Evolutionary conservation across 2,888 invertebrate species (phyloP).

Genomic region (Drosophila lutescens): DNA sequence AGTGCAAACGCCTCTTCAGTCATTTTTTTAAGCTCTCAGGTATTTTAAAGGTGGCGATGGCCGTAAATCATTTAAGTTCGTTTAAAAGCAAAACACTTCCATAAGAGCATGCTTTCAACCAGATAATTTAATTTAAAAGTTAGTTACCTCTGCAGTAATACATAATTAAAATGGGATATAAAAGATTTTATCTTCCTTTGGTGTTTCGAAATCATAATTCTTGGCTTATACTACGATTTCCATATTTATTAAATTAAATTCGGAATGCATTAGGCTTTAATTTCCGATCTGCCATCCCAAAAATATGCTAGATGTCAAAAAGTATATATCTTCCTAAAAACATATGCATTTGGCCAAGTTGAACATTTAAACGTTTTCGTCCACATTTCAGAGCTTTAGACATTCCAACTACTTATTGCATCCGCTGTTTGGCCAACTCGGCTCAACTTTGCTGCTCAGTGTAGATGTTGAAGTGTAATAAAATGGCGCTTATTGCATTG

Average conservation of each 20-base stretch:
- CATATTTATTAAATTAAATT: no score
- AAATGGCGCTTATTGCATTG: slow-evolving; percentile 57
- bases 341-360: neutral
- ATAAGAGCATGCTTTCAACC: neutral
- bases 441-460: slow-evolving; percentile 34
- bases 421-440: slow-evolving; percentile 5
- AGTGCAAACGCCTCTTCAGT: slow-evolving; percentile 47
- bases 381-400: neutral
- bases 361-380: neutral
- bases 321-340: no score
- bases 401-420: slow-evolving; percentile 4
- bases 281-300: no score
- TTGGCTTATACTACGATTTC: no score
- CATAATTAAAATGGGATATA: no score
- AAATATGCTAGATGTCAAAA: no score
- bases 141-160: no score
- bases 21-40: slow-evolving; percentile 7
- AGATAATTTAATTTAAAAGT: neutral
- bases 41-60: neutral
- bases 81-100: neutral
- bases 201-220: no score
- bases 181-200: no score
- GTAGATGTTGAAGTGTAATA: slow-evolving; percentile 52
- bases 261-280: no score
- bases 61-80: neutral